Evolutionary conservation across 2,113 vertebrate genomes (phyloP), one percentile per base, ranked within the genome.

Genomic region (Clinocottus analis): DNA sequence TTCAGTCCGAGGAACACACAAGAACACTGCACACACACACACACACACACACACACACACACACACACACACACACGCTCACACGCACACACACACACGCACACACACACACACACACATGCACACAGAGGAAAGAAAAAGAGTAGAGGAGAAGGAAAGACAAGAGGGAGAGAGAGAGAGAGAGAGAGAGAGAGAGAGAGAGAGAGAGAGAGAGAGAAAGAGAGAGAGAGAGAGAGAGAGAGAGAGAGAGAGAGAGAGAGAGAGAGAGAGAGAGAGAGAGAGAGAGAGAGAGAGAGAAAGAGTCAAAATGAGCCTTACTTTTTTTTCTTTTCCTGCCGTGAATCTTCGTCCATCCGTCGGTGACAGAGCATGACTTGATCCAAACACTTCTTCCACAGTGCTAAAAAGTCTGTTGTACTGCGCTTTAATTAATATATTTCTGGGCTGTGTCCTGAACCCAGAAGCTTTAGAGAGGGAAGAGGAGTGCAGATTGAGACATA

Each of bases 401-500:
- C 72, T 85, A 79, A 82, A 89, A 90, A 93, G 87, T 94, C 91
- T 73, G 90, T 88, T 47, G 91, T 88, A 25, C 79, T 80, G 83
- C 87, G 90, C 77, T 92, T 92, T 93, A 93, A 94, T 93, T 90
- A 91, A 90, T 93, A 91, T 90, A 85, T 92, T 91, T 94, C 86
- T 93, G 90, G 91, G 91, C 93, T 94, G 93, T 94, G 92, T 93
- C 94, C 94, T 94, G 83, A 83, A 94, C 95, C 92, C 96, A 96
- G 93, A 95, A 94, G 95, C 96, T 96, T 91, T 95, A 95, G 94
- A 96, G 94, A 93, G 79, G 77, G 96, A 95, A 97, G 96, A 96
- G 95, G 95, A 97, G 96, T 96, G 96, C 95, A 98, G 97, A 99
- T 99, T 99, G 98, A 99, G 97, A 99, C 97, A 98, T 99, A 99